These are phyloP conservation scores for Aphelinus certus DNA, from an alignment of 1,140 invertebrate species.

Conservation along the genomic window DNA sequence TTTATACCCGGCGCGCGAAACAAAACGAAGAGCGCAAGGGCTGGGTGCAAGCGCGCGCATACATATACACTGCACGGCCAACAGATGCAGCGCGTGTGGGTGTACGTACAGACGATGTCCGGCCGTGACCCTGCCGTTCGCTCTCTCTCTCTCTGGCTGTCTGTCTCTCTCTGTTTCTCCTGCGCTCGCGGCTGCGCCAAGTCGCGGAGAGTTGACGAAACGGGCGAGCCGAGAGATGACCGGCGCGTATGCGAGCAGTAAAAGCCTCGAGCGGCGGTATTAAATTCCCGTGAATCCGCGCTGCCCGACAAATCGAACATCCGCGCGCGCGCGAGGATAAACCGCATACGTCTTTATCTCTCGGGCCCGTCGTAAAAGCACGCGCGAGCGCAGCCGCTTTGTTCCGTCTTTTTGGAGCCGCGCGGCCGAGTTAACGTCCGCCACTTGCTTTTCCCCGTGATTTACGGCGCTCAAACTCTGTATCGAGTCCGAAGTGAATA, in stretches of 20 bases:
- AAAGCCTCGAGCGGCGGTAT: slow-evolving; percentile 1
- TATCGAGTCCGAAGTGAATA: neutral
- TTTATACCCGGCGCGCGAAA: slow-evolving; percentile 50
- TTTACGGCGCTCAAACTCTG: neutral
- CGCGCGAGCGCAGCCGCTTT: neutral
- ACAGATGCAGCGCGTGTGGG: slow-evolving; percentile 59
- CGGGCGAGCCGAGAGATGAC: neutral
- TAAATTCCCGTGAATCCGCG: neutral
- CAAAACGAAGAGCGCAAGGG: slow-evolving; percentile 48
- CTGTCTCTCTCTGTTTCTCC: slow-evolving; percentile 47
- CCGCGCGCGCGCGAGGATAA: too few species aligned
- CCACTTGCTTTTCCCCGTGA: neutral
- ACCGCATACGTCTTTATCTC: neutral
- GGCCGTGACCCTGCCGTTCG: slow-evolving; percentile 62
- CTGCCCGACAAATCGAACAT: neutral
- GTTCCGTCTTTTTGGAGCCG: too few species aligned
- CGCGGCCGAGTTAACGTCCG: too few species aligned
- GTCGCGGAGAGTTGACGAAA: slow-evolving; percentile 9
- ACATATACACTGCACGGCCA: slow-evolving; percentile 38
- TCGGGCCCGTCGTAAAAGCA: neutral
- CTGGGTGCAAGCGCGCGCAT: slow-evolving; percentile 32
- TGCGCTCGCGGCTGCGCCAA: slow-evolving; percentile 11
- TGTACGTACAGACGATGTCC: slow-evolving; percentile 61
- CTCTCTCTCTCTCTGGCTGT: slow-evolving; percentile 40
- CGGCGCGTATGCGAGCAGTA: neutral